Evolutionary conservation across 2,113 vertebrate genomes (phyloP), one percentile per base, ranked within the genome.

Genomic region (Pseudonaja textilis): DNA sequence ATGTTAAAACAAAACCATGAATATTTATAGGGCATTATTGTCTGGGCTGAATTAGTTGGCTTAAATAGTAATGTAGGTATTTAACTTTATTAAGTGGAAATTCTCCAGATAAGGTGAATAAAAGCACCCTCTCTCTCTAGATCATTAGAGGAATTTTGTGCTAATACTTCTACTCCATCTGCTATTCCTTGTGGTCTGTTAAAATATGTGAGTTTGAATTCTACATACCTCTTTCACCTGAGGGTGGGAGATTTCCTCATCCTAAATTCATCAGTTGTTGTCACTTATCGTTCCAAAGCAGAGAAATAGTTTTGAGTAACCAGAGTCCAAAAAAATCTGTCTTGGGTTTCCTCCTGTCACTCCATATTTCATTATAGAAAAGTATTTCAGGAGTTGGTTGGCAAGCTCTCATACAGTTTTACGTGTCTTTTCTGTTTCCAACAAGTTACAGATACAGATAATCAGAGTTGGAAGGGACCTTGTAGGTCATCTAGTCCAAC

Each of bases 11-110:
- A 96, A 97, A 97, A 97, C 96, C 97, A 98, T 98, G 97, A 98
- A 98, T 98, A 98, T 98, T 98, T 97, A 98, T 98, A 96, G 96
- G 0, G 93, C 94, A 97, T 98, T 97, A 98, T 97, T 97, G 96
- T 97, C 96, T 59, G 91, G 93, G 95, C 93, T 95, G 95, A 98
- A 98, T 98, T 98, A 98, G 93, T 92, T 95, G 8, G 26, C 96
- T 96, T 97, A 96, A 97, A 95, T 92, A 95, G 94, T 94, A 96
- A 97, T 96, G 95, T 96, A 92, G 94, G 96, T 96, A 87, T 96
- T 96, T 96, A 95, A 96, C 91, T 50, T 96, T 93, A 96, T 97
- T 95, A 94, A 95, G 96, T 54, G 88, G 95, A 95, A 97, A 95
- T 8, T 34, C 89, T 96, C 94, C 91, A 85, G 94, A 64, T 95